Conservation (phyloP, 2,888 invertebrate genomes). For the Drosophila meridionalis region DNA sequence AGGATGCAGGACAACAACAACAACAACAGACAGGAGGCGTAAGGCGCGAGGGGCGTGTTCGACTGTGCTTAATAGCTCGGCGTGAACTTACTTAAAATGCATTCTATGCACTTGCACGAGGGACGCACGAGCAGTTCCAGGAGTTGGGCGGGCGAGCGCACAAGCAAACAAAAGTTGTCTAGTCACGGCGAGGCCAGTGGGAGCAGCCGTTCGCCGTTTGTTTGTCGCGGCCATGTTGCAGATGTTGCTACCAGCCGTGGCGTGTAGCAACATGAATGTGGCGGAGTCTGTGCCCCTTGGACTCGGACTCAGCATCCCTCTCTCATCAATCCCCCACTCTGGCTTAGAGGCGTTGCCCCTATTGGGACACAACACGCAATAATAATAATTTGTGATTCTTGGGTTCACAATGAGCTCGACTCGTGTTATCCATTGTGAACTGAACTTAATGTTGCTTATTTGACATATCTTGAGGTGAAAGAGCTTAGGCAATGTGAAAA, state of each 20-base stretch:
- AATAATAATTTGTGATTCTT: constrained; percentile 10
- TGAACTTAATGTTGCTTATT: background rate
- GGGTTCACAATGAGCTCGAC: background rate
- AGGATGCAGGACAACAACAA: constrained; percentile 41
- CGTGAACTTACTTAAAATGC: constrained; percentile 70
- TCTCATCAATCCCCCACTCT: background rate
- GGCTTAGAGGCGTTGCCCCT: constrained; percentile 29
- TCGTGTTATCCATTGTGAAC: background rate
- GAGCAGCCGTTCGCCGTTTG: background rate
- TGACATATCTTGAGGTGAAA: background rate
- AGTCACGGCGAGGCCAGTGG: constrained; percentile 21
- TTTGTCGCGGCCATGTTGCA: constrained; percentile 10
- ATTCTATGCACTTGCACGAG: constrained; percentile 16
- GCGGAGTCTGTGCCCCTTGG: constrained; percentile 37
- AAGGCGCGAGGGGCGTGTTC: background rate
- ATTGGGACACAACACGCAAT: background rate
- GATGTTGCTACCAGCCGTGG: constrained; percentile 4
- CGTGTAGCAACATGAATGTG: constrained; percentile 51
- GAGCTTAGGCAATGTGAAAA: background rate
- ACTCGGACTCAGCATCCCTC: background rate
- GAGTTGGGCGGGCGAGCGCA: background rate
- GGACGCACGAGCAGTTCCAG: background rate
- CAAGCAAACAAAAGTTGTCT: constrained; percentile 29
- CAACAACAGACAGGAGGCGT: constrained; percentile 47
- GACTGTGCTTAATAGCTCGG: constrained; percentile 48